Percentiles rank a stretch among this genome's conserved stretches.
Conservation (phyloP, 92 coral and sea anemone species). For the Zoanthus sociatus region DNA sequence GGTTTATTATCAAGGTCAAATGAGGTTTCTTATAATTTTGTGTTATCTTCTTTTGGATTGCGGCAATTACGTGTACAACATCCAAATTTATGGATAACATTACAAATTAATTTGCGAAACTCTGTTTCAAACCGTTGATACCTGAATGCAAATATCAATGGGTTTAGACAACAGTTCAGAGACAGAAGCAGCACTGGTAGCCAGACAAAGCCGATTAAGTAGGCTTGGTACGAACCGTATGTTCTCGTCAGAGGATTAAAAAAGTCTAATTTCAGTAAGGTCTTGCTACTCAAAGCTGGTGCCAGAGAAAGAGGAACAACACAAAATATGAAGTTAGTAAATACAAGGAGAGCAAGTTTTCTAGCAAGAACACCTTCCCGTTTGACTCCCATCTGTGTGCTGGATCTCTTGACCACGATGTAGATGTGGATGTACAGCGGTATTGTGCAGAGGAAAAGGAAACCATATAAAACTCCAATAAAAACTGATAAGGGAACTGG, state of each 20-base stretch:
- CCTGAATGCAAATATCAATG: not conserved
- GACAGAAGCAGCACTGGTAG: conserved; percentile 3
- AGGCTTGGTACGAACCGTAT: not conserved
- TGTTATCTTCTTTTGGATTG: not conserved
- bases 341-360: not conserved
- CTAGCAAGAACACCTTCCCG: not conserved
- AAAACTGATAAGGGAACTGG: too few species aligned
- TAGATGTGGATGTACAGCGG: too few species aligned
- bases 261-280: not conserved
- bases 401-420: too few species aligned
- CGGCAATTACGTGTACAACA: too few species aligned
- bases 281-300: not conserved
- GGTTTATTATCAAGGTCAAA: too few species aligned
- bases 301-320: not conserved
- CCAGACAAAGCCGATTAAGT: not conserved
- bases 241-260: not conserved
- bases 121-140: not conserved
- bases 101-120: not conserved
- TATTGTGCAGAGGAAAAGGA: not conserved
- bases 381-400: too few species aligned
- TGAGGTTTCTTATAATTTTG: too few species aligned
- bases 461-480: not conserved
- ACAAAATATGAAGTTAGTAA: not conserved
- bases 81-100: not conserved
- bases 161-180: conserved; percentile 2